Base-by-base conservation (phyloP, 2,888 invertebrate species). In the Rhingia rostrata region DNA sequence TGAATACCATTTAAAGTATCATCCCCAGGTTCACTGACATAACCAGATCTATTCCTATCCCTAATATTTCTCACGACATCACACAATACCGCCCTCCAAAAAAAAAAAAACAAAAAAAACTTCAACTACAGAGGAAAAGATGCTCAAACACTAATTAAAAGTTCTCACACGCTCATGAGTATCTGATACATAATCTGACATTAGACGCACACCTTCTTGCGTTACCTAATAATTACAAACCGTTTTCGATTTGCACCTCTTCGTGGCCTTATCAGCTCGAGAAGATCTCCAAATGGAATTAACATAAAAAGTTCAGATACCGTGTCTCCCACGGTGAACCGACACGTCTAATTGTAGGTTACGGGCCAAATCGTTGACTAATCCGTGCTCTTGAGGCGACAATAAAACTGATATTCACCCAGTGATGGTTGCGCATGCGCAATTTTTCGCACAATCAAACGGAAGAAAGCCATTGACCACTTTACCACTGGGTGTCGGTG, bases 191-290 rank as follows among this genome's bases (percentile, higher is more conserved):
- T 37, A 12, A 63, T 22, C 63, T 70, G 56, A 69, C 77, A 54
- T 63, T 45, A 37, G 53, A 45, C 47, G 51, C 77, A 70, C 82
- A 61, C 72, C 75, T 66, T 47, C 77, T 54, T 56, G 79, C 63
- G 79, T 83, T 79, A 83, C 79, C 83, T 74, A 83, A 79, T 73
- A 83, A 83, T 83, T 83, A 83, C 56, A 64, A 83, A 83, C 72
- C 7, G 82, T 82, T 70, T 81, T 61, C 77, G 60, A 63, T 77
- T 63, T 72, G 66, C 77, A 73, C 47, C 53, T 43, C 54, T 10
- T 30, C 22, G 47, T 4, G 10, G 30, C 14, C 61, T 35, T 56
- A 69, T 70, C 69, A 37, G 61, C 5, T 22, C 39, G 14, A 41
- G 35, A 45, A 61, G 47, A 77, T 77, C 77, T 47, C 35, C 58